phyloP scores from a whole-genome alignment of 2,888 invertebrate genomes.

The Leptogaster cylindrica region DNA sequence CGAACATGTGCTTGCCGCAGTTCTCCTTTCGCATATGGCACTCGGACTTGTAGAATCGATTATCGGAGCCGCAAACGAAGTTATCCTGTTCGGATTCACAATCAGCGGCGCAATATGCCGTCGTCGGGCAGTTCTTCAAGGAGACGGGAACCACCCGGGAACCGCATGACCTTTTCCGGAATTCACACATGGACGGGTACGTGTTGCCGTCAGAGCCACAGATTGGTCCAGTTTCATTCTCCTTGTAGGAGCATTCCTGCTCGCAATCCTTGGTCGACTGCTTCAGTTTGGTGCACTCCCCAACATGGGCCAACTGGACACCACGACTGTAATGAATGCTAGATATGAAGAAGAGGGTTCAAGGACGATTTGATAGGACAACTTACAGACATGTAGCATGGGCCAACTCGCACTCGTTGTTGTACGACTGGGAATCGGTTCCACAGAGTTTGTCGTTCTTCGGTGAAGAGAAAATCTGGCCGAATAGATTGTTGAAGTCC shows the following conservation, averaged over 20 bases:
- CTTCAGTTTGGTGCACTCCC: conserved; percentile 78
- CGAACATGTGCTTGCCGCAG: conserved; percentile 89
- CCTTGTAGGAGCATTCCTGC: conserved; percentile 66
- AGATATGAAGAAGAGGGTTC: neutral
- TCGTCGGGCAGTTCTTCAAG: conserved; percentile 82
- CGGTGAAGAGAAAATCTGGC: conserved; percentile 64
- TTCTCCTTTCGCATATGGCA: conserved; percentile 91
- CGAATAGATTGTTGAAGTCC: conserved; percentile 59
- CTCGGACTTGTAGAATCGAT: conserved; percentile 86
- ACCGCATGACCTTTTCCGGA: conserved; percentile 82
- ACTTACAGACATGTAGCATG: conserved; percentile 84
- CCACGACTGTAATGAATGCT: conserved; percentile 70
- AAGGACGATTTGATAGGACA: neutral
- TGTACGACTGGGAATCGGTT: conserved; percentile 85
- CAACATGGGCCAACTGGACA: conserved; percentile 86
- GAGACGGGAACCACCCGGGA: conserved; percentile 85
- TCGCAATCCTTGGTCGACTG: conserved; percentile 65
- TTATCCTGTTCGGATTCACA: conserved; percentile 61
- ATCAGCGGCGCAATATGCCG: conserved; percentile 77
- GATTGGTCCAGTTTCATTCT: conserved; percentile 72
- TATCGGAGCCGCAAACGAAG: conserved; percentile 89
- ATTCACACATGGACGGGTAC: conserved; percentile 84
- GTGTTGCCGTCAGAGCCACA: conserved; percentile 91
- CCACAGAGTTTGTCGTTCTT: conserved; percentile 85
- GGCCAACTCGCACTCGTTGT: conserved; percentile 81